Evolutionary conservation across 2,113 vertebrate genomes (phyloP).

Genomic region (Carollia perspicillata): DNA sequence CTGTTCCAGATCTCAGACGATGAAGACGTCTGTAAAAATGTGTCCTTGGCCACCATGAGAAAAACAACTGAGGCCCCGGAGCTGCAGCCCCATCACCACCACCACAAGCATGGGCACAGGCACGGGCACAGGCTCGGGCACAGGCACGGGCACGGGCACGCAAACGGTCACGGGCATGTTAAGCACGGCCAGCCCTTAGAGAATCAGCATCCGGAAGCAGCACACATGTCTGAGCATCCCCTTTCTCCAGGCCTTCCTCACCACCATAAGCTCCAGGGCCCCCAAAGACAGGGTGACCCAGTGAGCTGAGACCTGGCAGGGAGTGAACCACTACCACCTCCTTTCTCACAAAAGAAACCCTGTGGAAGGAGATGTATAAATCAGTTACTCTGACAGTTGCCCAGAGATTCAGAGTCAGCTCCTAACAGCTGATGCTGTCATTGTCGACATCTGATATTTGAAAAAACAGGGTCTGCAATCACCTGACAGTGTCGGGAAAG

Average conservation of each 20-base stretch:
- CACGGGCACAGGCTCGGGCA: background rate
- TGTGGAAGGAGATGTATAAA: constrained; percentile 85
- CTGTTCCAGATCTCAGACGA: constrained; percentile 75
- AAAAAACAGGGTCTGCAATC: constrained; percentile 79
- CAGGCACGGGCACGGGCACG: background rate
- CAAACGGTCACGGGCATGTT: fast-evolving
- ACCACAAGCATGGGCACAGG: background rate
- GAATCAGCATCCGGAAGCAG: background rate
- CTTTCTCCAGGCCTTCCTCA: background rate
- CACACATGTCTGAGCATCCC: fast-evolving
- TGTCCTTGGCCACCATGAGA: constrained; percentile 47
- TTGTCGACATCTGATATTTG: constrained; percentile 91
- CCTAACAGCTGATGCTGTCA: constrained; percentile 94
- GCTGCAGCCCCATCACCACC: background rate
- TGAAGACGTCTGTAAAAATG: constrained; percentile 76
- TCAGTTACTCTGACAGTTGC: constrained; percentile 87
- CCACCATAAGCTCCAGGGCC: constrained; percentile 37
- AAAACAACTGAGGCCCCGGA: background rate
- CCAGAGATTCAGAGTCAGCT: constrained; percentile 71
- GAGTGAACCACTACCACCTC: constrained; percentile 47
- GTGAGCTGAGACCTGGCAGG: constrained; percentile 65
- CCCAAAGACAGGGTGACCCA: constrained; percentile 5
- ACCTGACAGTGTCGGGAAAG: constrained; percentile 91
- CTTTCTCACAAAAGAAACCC: constrained; percentile 67
- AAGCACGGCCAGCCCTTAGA: background rate